phyloP scores from a whole-genome alignment of 2,797 vertebrate species.

The Anguilla marmorata region DNA sequence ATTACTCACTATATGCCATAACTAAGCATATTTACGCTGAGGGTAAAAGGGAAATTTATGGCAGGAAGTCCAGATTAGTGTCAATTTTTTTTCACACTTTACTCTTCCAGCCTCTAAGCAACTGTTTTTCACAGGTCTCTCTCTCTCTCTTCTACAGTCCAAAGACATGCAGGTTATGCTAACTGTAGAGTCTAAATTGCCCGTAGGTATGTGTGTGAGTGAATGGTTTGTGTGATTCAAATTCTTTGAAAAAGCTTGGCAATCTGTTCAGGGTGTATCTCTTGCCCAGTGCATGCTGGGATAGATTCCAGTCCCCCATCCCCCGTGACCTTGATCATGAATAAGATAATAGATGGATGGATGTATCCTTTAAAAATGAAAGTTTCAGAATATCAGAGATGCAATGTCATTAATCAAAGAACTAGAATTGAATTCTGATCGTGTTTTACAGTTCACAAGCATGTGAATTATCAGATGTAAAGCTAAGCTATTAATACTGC shows the following conservation, averaged over 20 bases:
- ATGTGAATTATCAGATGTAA: not conserved
- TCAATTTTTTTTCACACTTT: conserved; percentile 52
- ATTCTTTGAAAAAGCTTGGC: no score
- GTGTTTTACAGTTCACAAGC: not conserved
- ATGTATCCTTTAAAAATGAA: not conserved
- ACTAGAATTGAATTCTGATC: not conserved
- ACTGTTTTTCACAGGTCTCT: not conserved
- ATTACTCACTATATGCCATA: conserved; percentile 27
- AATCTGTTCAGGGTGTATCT: no score
- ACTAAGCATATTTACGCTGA: conserved; percentile 50
- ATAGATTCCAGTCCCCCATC: no score
- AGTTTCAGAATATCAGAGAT: no score
- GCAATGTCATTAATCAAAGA: not conserved
- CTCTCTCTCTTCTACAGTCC: not conserved
- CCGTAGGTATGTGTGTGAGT: no score
- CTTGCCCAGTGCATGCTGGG: no score
- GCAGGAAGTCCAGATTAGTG: not conserved
- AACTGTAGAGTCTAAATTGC: no score
- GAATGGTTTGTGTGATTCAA: no score
- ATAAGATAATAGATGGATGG: no score
- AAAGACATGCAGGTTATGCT: no score
- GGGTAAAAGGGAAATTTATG: not conserved
- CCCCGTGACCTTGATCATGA: no score
- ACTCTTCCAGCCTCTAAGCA: not conserved
- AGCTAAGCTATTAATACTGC: not conserved